Conservation (phyloP, 2,888 invertebrate genomes). For the Drosophila paracracens region DNA sequence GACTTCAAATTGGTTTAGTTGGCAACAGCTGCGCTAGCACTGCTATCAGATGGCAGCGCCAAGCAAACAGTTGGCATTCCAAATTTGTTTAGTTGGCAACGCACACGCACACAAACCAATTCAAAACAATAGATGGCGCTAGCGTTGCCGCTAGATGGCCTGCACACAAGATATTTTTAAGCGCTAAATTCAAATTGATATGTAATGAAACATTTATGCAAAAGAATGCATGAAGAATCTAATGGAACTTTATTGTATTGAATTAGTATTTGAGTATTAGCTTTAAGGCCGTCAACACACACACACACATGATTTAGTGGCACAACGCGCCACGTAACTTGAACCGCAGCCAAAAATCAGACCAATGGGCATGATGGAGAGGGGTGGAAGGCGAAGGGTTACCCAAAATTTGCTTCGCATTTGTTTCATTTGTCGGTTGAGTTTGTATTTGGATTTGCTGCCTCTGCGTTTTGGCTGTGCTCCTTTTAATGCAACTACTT, state of each 20-base stretch:
- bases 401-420: conserved; percentile 54
- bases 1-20: neutral
- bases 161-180: too few species aligned
- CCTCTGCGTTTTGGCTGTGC: conserved; percentile 55
- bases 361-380: conserved; percentile 7
- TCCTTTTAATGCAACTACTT: conserved; percentile 79
- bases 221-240: neutral
- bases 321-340: conserved; percentile 54
- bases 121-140: conserved; percentile 3
- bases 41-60: conserved; percentile 7
- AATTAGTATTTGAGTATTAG: conserved; percentile 9
- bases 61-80: conserved; percentile 15
- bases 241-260: neutral
- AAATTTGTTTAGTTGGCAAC: conserved; percentile 18
- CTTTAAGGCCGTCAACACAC: conserved; percentile 35
- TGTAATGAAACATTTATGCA: neutral
- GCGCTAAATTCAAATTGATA: conserved; percentile 5
- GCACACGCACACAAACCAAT: neutral
- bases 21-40: conserved; percentile 6
- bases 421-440: conserved; percentile 46
- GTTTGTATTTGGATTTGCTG: conserved; percentile 26
- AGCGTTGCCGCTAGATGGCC: neutral
- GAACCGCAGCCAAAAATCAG: conserved; percentile 60
- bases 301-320: conserved; percentile 53
- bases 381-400: conserved; percentile 9